These are phyloP conservation scores for Danaus plexippus DNA, from an alignment of 1,140 invertebrate species.

Conservation along the genomic window DNA sequence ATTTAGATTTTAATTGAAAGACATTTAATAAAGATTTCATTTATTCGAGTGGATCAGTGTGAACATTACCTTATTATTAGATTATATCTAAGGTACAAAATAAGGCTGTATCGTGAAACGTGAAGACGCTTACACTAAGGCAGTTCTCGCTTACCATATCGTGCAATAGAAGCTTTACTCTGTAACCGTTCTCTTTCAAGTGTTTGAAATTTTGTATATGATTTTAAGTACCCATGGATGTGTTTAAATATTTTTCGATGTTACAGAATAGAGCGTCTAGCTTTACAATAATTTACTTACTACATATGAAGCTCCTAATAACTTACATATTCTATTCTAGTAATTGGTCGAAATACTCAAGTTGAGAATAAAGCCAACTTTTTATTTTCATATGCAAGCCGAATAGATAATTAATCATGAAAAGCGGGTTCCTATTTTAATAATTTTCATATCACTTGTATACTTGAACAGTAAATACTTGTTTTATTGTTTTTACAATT, in stretches of 20 bases:
- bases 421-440: no score
- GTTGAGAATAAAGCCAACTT: conserved; percentile 33
- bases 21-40: conserved; percentile 16
- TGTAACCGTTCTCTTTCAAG: conserved; percentile 13
- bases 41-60: conserved; percentile 26
- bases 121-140: conserved; percentile 62
- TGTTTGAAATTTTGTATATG: conserved; percentile 11
- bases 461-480: no score
- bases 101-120: conserved; percentile 67
- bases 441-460: no score
- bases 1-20: conserved; percentile 4
- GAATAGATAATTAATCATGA: conserved; percentile 5
- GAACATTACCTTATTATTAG: conserved; percentile 18
- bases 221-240: not conserved
- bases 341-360: conserved; percentile 48
- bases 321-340: conserved; percentile 22
- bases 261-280: conserved; percentile 8
- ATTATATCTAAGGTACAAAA: conserved; percentile 60
- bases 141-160: conserved; percentile 55
- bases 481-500: no score
- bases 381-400: conserved; percentile 34
- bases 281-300: conserved; percentile 33
- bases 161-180: conserved; percentile 17
- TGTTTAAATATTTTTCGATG: conserved; percentile 2
- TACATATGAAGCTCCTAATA: conserved; percentile 37